Conservation (phyloP, 2,797 vertebrate genomes). For the Artibeus lituratus region DNA sequence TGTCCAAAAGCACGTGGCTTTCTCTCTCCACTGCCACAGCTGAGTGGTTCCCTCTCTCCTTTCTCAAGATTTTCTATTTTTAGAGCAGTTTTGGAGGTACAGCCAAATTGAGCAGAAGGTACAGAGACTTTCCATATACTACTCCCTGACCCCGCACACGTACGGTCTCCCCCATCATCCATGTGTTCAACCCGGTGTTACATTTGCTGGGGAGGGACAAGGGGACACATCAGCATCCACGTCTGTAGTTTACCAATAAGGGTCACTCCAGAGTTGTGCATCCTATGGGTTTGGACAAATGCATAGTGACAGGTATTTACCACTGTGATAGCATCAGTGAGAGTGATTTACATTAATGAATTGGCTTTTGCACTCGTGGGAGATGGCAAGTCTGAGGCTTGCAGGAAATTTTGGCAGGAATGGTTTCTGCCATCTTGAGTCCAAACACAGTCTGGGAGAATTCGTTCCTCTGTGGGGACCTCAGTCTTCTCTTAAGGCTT, state of each 20-base stretch:
- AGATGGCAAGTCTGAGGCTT: not conserved
- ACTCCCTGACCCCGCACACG: not conserved
- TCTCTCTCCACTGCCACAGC: too few species aligned
- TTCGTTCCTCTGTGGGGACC: not conserved
- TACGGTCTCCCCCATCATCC: not conserved
- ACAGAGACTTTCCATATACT: not conserved
- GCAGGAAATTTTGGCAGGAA: too few species aligned
- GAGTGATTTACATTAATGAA: not conserved
- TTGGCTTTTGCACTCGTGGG: not conserved
- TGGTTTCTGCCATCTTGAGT: accelerated
- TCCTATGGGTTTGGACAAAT: not conserved
- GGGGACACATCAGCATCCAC: not conserved
- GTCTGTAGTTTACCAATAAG: too few species aligned
- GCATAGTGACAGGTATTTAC: not conserved
- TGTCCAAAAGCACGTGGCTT: too few species aligned
- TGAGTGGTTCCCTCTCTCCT: too few species aligned
- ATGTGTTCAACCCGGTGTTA: not conserved
- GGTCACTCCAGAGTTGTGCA: not conserved
- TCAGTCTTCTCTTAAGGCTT: not conserved
- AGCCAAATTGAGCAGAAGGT: not conserved
- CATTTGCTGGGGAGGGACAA: not conserved
- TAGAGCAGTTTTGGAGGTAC: not conserved
- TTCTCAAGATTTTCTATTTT: not conserved
- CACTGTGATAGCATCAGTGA: not conserved
- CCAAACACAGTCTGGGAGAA: not conserved